Evolutionary conservation across 64 coral and sea anemone genomes (phyloP), one percentile per base, ranked within the genome.

Genomic region (Platygyra sinensis): DNA sequence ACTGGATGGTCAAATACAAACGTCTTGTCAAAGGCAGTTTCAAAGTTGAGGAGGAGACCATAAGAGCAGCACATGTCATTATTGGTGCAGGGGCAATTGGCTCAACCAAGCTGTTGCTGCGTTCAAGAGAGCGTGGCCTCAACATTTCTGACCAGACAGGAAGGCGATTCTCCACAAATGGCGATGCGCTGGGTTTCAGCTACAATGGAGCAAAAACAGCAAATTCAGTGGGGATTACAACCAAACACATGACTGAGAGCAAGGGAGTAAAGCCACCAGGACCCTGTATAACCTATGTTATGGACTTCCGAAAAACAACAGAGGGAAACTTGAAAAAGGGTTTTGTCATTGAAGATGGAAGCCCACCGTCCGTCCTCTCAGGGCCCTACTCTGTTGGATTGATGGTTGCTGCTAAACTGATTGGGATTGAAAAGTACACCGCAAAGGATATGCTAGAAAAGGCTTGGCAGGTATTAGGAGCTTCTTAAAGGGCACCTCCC

Each of bases 1-100:
- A 93, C 7, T 93, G 91, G 91, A 61, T 88, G n/a, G 91, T 93
- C 1, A 76, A 79, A 36, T 93, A 93, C 86, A 93, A 93, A 36
- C 42, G 86, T 49, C 28, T 72, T 8, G 74, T 60, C 27, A 65
- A 57, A 60, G 91, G 77, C 12, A 79, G 50, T 61, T 93, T 87
- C 33, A 36, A 36, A 36, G 33, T 36, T 36, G 33, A 36, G 33
- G 33, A 36, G 33, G 33, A 36, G 33, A 36, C 33, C 33, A 36
- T 36, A 36, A 36, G 33, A 36, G 33, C 33, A 36, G 33, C 33
- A 36, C 33, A 88, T 46, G 91, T 93, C 16, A 93, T 93, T 59
- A 62, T 93, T n/a, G 91, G 86, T 52, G 91, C 91, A 0, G 91
- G 91, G 0, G 91, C 91, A 0, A 32, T 93, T 17, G 91, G 91